These are phyloP conservation scores for Hypocryptadius cinnamomeus DNA, from an alignment of 2,113 vertebrate species.

Conservation along the genomic window DNA sequence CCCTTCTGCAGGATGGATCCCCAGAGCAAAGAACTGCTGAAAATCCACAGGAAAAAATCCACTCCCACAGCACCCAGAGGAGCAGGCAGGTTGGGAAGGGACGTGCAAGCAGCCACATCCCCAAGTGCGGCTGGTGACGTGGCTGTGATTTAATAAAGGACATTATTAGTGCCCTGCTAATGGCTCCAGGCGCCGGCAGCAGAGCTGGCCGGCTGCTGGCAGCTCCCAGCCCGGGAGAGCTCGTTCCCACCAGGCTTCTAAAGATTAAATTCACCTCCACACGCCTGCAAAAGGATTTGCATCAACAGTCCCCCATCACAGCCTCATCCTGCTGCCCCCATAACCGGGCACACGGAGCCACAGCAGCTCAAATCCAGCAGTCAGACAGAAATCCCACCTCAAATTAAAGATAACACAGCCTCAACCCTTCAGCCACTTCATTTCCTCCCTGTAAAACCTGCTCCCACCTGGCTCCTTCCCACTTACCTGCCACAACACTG, in stretches of 20 bases:
- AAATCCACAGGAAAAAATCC: neutral
- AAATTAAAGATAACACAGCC: neutral
- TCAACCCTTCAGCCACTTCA: neutral
- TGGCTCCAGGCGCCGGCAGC: neutral
- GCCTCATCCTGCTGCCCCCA: neutral
- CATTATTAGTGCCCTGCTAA: neutral
- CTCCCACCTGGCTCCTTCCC: neutral
- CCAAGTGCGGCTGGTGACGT: accelerated
- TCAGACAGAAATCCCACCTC: neutral
- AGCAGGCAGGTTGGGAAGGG: neutral
- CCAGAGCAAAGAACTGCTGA: neutral
- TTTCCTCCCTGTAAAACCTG: neutral
- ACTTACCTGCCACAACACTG: neutral
- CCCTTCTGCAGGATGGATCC: neutral
- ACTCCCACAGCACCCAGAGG: neutral
- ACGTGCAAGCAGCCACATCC: neutral
- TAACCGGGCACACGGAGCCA: neutral
- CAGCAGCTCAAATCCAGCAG: neutral
- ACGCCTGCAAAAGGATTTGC: neutral
- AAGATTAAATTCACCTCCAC: constrained; percentile 1
- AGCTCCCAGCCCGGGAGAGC: neutral
- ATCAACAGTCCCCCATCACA: neutral
- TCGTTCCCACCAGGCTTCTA: neutral
- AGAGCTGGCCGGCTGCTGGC: neutral
- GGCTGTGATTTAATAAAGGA: neutral